These are phyloP conservation scores for Philonicus albiceps DNA, from an alignment of 2,888 invertebrate genomes.

Conservation along the genomic window DNA sequence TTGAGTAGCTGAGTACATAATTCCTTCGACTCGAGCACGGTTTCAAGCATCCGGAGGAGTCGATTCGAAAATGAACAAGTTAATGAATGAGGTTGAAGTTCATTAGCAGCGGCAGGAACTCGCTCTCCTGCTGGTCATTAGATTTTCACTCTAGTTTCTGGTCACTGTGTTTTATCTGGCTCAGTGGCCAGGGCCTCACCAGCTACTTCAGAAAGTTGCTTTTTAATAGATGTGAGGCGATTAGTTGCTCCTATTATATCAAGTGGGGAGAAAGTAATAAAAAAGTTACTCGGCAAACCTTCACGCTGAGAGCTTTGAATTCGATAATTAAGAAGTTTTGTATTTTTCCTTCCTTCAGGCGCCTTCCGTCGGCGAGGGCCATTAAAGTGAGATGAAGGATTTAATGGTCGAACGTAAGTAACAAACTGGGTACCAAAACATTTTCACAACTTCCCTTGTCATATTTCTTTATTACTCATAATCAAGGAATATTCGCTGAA, in stretches of 20 bases:
- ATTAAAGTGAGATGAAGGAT: constrained; percentile 12
- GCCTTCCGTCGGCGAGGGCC: not conserved
- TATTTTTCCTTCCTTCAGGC: not conserved
- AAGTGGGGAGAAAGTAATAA: constrained; percentile 30
- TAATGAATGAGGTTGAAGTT: constrained; percentile 34
- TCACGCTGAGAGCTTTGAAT: constrained; percentile 14
- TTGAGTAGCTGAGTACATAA: not conserved
- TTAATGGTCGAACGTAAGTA: not conserved
- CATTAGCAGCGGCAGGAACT: constrained; percentile 14
- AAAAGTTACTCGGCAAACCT: not conserved
- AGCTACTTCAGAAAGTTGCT: constrained; percentile 2
- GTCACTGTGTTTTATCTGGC: not conserved
- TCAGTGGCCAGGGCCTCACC: not conserved
- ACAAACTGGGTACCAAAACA: not conserved
- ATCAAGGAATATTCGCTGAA: not conserved
- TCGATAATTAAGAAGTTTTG: constrained; percentile 35
- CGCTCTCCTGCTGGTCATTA: constrained; percentile 15
- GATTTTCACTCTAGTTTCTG: constrained; percentile 3
- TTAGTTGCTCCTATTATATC: constrained; percentile 32
- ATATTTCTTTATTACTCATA: not conserved
- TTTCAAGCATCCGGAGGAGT: not conserved
- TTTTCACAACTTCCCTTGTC: not conserved
- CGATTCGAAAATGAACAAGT: constrained; percentile 34
- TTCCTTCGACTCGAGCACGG: not conserved
- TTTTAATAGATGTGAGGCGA: constrained; percentile 25